Evolutionary conservation across 2,113 vertebrate species (phyloP), one percentile per base, ranked within the genome.

Genomic region (Oreochromis tanganicae): DNA sequence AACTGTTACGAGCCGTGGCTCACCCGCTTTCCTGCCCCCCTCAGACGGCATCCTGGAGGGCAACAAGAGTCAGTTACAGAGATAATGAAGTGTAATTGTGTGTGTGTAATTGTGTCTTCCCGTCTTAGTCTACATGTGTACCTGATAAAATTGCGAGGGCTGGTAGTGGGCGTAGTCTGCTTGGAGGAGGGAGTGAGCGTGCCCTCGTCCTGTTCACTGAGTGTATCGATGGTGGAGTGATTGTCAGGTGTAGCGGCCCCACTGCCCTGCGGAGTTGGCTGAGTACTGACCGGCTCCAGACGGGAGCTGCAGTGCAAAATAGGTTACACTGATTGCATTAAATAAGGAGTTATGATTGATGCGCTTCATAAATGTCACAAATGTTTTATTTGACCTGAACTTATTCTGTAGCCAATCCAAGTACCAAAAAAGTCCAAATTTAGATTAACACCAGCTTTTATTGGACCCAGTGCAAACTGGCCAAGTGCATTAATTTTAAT

Each of bases 131-230:
- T 17, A 12, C 5, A 21, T 54, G 6, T 81, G 81, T 93, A 98
- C 98, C 98, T 97, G 91, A 97, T 93, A 43, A 97, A 97, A 91
- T 95, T 97, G 38, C 95, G 91, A 2, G 98, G 98, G 93, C 98
- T 99, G 85, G 97, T 97, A 12, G 96, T 98, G 66, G 98, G 96
- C 0, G 97, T 97, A 86, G 98, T 98, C 95, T 99, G 98, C 90
- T 99, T 99, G 92, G 98, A 98, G 1, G 97, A 97, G 0, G 98
- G 98, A 0, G 97, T 99, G 92, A 98, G 97, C 10, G 98, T 98
- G 85, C 97, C 98, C 94, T 99, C 98, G 5, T 99, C 98, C 94
- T 99, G 98, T 56, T 99, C 98, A 38, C 98, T 99, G 94, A 99
- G 97, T 1, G 98, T 98, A 80, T 99, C 98, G 0, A 98, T 98